Evolutionary conservation across 2,797 vertebrate species (phyloP), one percentile per base, ranked within the genome.

Genomic region (Tokudaia muenninki): DNA sequence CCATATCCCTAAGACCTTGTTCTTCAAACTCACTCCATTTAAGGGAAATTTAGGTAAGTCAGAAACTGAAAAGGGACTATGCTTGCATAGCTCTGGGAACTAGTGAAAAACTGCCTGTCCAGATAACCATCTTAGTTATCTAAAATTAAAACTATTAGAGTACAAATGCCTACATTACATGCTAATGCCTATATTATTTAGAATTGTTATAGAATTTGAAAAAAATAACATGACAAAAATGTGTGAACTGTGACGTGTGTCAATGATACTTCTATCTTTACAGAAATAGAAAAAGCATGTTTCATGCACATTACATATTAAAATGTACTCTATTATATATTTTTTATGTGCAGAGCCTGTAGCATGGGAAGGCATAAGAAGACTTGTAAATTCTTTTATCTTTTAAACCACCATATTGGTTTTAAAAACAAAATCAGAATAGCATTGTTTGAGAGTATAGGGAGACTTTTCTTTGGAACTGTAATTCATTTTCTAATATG

Each of bases 1-100:
- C 83, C 65, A 74, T 92, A 82, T 97, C 97, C 95, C 96, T 50
- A 41, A 96, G 95, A 96, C 81, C 83, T 92, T 94, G 47, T 95
- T 97, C 93, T 96, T 96, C 83, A 77, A 75, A 78, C 91, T 96
- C 86, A 55, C 95, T 97, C 82, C 91, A 94, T 97, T 97, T 97
- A 95, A 97, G 91, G 95, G 79, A 98, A 96, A 91, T 94, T 82
- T 70, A 96, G 96, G 94, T 97, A 97, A 92, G 95, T 97, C 94
- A 97, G 70, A 90, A 47, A 80, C 61, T 96, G 91, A 89, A 97
- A 94, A 72, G 29, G 34, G 90, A 52, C 87, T 95, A 61, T 77
- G 91, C 94, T 97, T 97, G 87, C 92, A 88, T 55, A 82, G 61
- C 26, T 83, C 12, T 95, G 91, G 96, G 61, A 96, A 63, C 6